Evolutionary conservation across 2,113 vertebrate species (phyloP), one percentile per base, ranked within the genome.

Genomic region (Todiramphus saurophagus): DNA sequence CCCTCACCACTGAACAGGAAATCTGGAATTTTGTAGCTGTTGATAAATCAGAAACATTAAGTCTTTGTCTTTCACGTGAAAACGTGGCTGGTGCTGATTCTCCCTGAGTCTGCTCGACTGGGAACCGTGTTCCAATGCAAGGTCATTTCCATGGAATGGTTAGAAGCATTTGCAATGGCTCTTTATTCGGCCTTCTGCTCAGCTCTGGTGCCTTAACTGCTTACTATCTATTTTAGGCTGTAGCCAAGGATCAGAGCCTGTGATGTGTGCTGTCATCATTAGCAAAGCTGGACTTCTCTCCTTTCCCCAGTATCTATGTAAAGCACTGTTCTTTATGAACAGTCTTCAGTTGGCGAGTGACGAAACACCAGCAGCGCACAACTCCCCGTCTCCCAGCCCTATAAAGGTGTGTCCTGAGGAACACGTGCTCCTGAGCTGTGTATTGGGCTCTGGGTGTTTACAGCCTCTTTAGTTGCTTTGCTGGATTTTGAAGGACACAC

Each of bases 341-440:
- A 30, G 16, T 24, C 59, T 48, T 87, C 30, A 2, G 13, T 2
- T 30, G 51, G 39, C 15, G 82, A 77, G 51, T 4, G 19, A 31
- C 3, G 41, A 9, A 43, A 18, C 53, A 30, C 66, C 6, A 39
- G 39, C 46, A 43, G 18, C 4, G 35, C 24, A 31, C 43, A 35
- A 5, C n/a, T 37, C 53, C 8, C 2, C 11, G 1, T 39, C 19
- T 50, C 72, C 59, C 20, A 18, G 53, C 20, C 37, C 33, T 21
- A 24, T 4, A 20, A 41, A 16, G 64, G 16, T 6, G 25, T 30
- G 0, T 48, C 70, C 46, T 37, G 92, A 11, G 43, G 53, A 46
- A 4, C 0, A 9, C 1, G 18, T n/a, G 78, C 17, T 19, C 27
- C 66, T 16, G 2, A 43, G 58, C 27, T 30, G n/a, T 19, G 3